Base-by-base conservation (phyloP, 2,888 invertebrate species). In the Parelbella ahira region DNA sequence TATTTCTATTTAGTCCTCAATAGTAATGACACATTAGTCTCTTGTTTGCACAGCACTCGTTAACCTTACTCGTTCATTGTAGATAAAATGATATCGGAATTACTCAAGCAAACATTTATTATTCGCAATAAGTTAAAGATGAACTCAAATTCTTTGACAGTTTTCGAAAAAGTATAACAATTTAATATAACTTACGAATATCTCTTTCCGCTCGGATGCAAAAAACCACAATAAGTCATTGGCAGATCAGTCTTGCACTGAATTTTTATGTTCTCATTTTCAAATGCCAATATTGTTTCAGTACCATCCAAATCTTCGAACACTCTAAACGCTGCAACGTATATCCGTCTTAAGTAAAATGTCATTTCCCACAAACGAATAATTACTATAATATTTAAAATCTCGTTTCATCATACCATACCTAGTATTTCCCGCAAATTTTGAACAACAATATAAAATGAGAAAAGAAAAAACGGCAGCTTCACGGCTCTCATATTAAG, bases 201-300 rank as follows among this genome's bases (percentile, higher is more conserved):
- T 66, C 86, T 60, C 29, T 68, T 77, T 5, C 84, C 86, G 46
- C 58, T 72, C 0, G 87, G 83, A 58, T 86, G 74, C 21, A 76
- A 60, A 38, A 88, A 78, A 6, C 81, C 86, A 56, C 88, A 88
- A 47, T 88, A 87, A 1, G 68, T 62, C 67, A 88, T 78, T 0
- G 77, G 68, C 43, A 61, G 64, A 30, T 79, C 71, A 1, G 77
- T 61, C 37, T 66, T 68, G 46, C 87, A 88, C 49, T 73, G 62
- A 47, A 88, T 72, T 21, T 51, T 63, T 20, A 88, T 58, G 1
- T 53, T 49, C 49, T 86, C 84, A 45, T 75, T 70, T 49, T 72
- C 69, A 5, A 79, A 55, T 0, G 86, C 79, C 37, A 88, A 51
- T 23, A 87, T 75, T 1, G 70, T 82, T 49, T 72, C 66, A 2